These are phyloP conservation scores for Drosophila percnosoma DNA, from an alignment of 2,888 invertebrate genomes.

Conservation along the genomic window DNA sequence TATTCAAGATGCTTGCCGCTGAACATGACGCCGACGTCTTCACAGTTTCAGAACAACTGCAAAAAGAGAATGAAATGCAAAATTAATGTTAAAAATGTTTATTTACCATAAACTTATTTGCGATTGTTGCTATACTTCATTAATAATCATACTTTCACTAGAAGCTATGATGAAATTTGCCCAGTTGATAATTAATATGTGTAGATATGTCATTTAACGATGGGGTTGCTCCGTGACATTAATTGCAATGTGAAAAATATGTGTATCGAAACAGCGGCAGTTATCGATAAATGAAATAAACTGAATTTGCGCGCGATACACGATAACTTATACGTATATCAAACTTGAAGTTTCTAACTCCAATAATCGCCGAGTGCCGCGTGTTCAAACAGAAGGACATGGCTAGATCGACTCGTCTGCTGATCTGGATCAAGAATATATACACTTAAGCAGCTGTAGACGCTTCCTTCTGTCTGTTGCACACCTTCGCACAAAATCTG, in stretches of 20 bases:
- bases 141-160: not conserved
- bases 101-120: not conserved
- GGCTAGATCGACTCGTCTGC: not conserved
- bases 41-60: conserved; percentile 31
- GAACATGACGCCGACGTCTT: conserved; percentile 27
- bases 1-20: conserved; percentile 34
- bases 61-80: conserved; percentile 2
- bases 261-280: not conserved
- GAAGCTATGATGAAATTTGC: not conserved
- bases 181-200: not conserved
- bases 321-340: not conserved
- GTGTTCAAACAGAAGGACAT: too few relatives aligned
- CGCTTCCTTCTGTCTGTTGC: not conserved
- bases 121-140: not conserved
- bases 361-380: not conserved
- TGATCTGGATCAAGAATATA: not conserved
- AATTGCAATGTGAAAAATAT: not conserved
- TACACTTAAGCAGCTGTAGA: not conserved
- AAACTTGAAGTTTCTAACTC: not conserved
- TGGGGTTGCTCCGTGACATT: not conserved
- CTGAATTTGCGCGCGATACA: not conserved
- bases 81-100: not conserved
- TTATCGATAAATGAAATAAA: not conserved
- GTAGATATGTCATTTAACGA: not conserved
- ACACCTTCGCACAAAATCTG: not conserved